These are phyloP conservation scores for Cydia splendana DNA, from an alignment of 1,140 invertebrate genomes.

Conservation along the genomic window DNA sequence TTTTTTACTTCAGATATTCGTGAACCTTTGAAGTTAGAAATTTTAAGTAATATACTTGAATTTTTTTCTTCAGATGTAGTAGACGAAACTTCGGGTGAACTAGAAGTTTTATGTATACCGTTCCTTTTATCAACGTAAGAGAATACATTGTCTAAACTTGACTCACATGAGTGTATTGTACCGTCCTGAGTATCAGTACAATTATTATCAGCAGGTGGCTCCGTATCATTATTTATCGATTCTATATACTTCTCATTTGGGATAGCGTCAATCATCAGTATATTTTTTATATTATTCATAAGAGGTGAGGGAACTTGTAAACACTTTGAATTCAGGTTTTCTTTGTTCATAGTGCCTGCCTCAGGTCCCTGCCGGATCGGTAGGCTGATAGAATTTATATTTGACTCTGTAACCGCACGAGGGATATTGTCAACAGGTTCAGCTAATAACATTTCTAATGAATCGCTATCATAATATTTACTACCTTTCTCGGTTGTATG, in stretches of 20 bases:
- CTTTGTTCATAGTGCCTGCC: background rate
- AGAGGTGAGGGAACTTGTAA: background rate
- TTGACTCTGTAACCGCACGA: background rate
- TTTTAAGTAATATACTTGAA: constrained; percentile 68
- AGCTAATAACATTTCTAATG: constrained; percentile 53
- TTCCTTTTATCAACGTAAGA: constrained; percentile 45
- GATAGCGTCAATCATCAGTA: background rate
- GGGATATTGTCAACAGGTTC: constrained; percentile 37
- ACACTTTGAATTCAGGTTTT: background rate
- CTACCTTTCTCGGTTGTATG: constrained; percentile 40
- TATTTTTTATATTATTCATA: background rate
- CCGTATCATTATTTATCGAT: constrained; percentile 31
- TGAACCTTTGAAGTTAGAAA: constrained; percentile 65
- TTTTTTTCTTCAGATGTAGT: constrained; percentile 72
- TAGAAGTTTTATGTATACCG: constrained; percentile 49
- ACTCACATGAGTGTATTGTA: constrained; percentile 52
- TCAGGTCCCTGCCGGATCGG: background rate
- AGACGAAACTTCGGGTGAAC: constrained; percentile 75
- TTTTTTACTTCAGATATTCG: constrained; percentile 62
- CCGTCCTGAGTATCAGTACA: constrained; percentile 39
- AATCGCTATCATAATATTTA: constrained; percentile 51
- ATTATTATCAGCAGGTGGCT: background rate
- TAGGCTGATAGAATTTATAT: background rate
- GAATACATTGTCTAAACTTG: constrained; percentile 51
- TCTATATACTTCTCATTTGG: background rate